These are phyloP conservation scores for Nomia melanderi DNA, from an alignment of 1,140 invertebrate genomes.

Conservation along the genomic window DNA sequence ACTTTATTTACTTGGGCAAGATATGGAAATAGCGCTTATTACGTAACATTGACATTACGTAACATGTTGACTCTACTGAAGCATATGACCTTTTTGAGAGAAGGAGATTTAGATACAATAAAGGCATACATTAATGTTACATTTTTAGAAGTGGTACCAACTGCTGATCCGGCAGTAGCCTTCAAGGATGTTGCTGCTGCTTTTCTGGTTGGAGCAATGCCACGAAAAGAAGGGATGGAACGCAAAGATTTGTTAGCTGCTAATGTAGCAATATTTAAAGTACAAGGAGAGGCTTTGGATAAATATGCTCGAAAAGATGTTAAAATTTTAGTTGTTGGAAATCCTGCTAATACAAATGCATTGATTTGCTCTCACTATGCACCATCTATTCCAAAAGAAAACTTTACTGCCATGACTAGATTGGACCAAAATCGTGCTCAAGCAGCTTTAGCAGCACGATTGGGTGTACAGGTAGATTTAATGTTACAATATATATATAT, in stretches of 20 bases:
- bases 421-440: slow-evolving; percentile 98
- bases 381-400: slow-evolving; percentile 97
- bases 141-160: slow-evolving; percentile 89
- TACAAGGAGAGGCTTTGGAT: slow-evolving; percentile 95
- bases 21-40: not conserved
- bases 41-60: not conserved
- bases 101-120: too few species aligned
- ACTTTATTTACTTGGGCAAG: not conserved
- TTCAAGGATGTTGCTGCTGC: slow-evolving; percentile 98
- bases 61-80: not conserved
- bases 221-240: slow-evolving; percentile 99
- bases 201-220: slow-evolving; percentile 99
- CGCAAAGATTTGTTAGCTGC: slow-evolving; percentile 96
- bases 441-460: slow-evolving; percentile 88
- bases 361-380: slow-evolving; percentile 97
- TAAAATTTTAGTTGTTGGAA: slow-evolving; percentile 98
- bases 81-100: not conserved
- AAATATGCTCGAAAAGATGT: slow-evolving; percentile 96
- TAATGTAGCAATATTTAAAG: slow-evolving; percentile 99
- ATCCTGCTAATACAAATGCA: slow-evolving; percentile 99
- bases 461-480: slow-evolving; percentile 80
- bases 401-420: slow-evolving; percentile 99
- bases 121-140: not conserved
- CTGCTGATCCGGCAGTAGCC: slow-evolving; percentile 92
- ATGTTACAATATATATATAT: not conserved